Evolutionary conservation across 2,797 vertebrate genomes (phyloP).

Genomic region (Choloepus didactylus): DNA sequence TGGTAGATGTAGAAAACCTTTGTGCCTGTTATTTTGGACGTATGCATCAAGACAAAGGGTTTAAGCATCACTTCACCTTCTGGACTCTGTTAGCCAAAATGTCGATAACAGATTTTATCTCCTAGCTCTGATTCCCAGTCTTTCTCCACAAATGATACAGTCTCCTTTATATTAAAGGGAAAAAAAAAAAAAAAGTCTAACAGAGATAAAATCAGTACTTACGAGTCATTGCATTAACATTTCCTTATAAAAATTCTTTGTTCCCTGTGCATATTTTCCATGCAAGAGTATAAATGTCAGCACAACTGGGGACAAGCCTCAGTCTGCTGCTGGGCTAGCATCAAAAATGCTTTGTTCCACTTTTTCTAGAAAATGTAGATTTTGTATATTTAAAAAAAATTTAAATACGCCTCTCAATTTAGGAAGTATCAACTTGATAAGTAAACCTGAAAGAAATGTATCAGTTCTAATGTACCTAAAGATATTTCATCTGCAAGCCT

Average conservation of each 20-base stretch:
- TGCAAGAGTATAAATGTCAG: conserved; percentile 58
- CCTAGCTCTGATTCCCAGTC: background rate
- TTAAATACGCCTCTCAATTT: background rate
- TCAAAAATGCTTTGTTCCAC: background rate
- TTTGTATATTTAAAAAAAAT: background rate
- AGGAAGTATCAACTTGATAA: background rate
- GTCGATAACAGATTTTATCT: conserved; percentile 5
- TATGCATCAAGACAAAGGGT: background rate
- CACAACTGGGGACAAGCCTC: background rate
- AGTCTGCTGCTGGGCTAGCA: background rate
- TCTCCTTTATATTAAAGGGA: background rate
- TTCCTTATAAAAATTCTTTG: conserved; percentile 74
- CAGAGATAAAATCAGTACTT: conserved; percentile 36
- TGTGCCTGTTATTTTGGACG: background rate
- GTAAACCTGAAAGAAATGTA: background rate
- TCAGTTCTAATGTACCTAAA: conserved; percentile 3
- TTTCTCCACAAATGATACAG: conserved; percentile 18
- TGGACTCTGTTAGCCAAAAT: background rate
- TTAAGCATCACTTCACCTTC: conserved; percentile 50
- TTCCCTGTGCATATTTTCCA: conserved; percentile 48
- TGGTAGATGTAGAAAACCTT: background rate
- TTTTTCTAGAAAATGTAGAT: conserved; percentile 3
- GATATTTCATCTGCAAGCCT: background rate
- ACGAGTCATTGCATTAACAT: conserved; percentile 67
- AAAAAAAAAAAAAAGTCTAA: background rate